Percentiles rank a stretch among this genome's conserved stretches.
Conservation (phyloP, 2,797 vertebrate genomes). For the Hypotaenidia philippensis region DNA sequence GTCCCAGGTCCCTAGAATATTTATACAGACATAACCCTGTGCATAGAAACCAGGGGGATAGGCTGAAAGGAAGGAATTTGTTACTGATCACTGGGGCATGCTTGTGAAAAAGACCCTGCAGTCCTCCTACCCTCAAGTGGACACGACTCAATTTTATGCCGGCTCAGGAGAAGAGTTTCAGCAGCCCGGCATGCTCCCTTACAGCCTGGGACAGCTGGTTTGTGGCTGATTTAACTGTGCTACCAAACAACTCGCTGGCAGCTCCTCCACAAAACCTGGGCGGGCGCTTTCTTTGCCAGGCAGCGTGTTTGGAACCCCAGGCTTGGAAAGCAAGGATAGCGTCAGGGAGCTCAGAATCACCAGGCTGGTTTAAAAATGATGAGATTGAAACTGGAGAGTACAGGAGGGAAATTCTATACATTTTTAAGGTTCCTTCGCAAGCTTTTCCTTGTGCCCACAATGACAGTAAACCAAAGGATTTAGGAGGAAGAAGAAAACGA, state of each 20-base stretch:
- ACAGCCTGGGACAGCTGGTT: background rate
- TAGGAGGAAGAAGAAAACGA: background rate
- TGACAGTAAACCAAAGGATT: background rate
- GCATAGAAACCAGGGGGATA: slow-evolving; percentile 11
- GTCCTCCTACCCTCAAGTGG: slow-evolving; percentile 42
- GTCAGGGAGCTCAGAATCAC: background rate
- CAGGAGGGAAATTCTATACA: background rate
- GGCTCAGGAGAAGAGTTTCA: background rate
- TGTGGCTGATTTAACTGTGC: background rate
- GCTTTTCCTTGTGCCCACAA: background rate
- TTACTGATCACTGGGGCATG: slow-evolving; percentile 19
- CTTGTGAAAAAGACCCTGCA: slow-evolving; percentile 48
- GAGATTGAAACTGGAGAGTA: background rate
- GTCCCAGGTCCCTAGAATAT: slow-evolving; percentile 49
- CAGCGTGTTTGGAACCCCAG: background rate
- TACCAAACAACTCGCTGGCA: accelerated
- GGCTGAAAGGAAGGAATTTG: slow-evolving; percentile 54
- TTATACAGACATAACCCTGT: slow-evolving; percentile 46
- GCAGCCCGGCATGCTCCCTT: background rate
- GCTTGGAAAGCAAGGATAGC: background rate
- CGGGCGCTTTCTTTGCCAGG: background rate
- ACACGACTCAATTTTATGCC: slow-evolving; percentile 24
- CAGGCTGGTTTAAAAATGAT: background rate
- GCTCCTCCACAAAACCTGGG: background rate
- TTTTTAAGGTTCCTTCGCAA: background rate